These are phyloP conservation scores for Hyposmocoma kahamanoa DNA, from an alignment of 1,140 invertebrate species.

Conservation along the genomic window DNA sequence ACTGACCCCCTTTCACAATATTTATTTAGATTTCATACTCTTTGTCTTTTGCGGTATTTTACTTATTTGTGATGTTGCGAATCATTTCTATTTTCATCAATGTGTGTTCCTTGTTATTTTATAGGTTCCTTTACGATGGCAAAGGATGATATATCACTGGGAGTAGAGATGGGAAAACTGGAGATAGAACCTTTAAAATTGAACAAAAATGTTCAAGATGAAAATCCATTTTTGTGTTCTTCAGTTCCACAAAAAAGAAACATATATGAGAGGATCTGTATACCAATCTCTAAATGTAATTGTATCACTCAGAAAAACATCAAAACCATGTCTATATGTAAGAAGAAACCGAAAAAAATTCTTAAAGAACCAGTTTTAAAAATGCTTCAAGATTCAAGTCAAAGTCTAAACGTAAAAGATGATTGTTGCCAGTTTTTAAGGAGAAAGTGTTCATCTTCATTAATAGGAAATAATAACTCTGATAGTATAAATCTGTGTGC, in stretches of 20 bases:
- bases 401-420: constrained; percentile 30
- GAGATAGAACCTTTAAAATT: constrained; percentile 66
- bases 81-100: no score
- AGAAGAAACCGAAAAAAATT: constrained; percentile 55
- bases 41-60: no score
- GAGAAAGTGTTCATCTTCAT: constrained; percentile 13
- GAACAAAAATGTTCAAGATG: constrained; percentile 28
- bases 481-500: constrained; percentile 45
- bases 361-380: constrained; percentile 60
- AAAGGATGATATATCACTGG: constrained; percentile 65
- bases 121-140: constrained; percentile 34
- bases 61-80: no score
- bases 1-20: no score
- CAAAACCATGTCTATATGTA: constrained; percentile 37
- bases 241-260: constrained; percentile 24
- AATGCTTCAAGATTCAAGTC: constrained; percentile 31
- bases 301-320: constrained; percentile 37
- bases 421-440: constrained; percentile 21
- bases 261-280: constrained; percentile 11
- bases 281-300: constrained; percentile 35
- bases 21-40: no score
- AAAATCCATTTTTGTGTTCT: constrained; percentile 48
- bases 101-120: no score
- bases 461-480: constrained; percentile 19
- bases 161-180: constrained; percentile 65